phyloP scores from a whole-genome alignment of 2,797 vertebrate genomes.

The Mycteria americana region DNA sequence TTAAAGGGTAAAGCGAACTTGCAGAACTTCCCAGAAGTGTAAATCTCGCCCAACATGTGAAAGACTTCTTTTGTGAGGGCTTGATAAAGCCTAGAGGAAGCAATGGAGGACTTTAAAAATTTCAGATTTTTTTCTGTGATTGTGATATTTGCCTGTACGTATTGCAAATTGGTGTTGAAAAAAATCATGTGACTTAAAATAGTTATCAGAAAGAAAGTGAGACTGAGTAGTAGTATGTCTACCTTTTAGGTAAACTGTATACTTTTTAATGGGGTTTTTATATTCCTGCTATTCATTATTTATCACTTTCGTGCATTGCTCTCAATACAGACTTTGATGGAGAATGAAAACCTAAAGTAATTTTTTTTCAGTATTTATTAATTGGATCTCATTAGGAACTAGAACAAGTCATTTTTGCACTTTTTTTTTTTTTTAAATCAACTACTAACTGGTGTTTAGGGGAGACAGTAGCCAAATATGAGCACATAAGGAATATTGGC shows the following conservation, averaged over 20 bases:
- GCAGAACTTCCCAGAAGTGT: background rate
- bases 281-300: background rate
- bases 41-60: fast-evolving
- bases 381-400: background rate
- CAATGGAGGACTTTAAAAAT: background rate
- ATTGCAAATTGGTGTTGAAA: background rate
- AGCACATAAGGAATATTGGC: background rate
- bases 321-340: background rate
- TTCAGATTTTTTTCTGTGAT: background rate
- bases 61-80: background rate
- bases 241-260: background rate
- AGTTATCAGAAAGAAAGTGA: background rate
- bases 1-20: background rate
- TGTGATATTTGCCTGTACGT: background rate
- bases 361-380: background rate
- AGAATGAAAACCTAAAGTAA: background rate
- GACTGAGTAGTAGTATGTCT: background rate
- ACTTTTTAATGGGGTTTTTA: background rate
- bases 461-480: background rate
- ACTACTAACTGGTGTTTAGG: background rate
- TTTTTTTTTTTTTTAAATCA: background rate
- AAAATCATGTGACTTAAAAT: background rate
- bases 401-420: background rate
- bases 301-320: background rate
- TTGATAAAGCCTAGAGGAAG: background rate